Percentiles rank a stretch among this genome's conserved stretches.
Conservation (phyloP, 2,888 invertebrate species). For the Octonoba sinensis region DNA sequence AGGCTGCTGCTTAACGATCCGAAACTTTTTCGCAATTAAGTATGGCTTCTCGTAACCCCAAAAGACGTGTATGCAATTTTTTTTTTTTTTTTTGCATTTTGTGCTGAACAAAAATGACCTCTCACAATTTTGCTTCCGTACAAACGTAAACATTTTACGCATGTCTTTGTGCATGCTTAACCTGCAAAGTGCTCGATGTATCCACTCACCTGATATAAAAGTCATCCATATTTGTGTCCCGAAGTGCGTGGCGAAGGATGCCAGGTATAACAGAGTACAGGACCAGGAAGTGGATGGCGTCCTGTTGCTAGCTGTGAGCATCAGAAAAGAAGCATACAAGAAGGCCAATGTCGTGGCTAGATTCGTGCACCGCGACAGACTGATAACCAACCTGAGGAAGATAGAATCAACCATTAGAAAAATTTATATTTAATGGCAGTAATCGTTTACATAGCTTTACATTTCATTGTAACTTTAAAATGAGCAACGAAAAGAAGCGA, state of each 20-base stretch:
- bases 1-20: too few species aligned
- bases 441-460: background rate
- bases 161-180: too few species aligned
- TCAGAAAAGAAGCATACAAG: slow-evolving; percentile 66
- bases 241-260: slow-evolving; percentile 84
- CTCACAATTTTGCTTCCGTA: too few species aligned
- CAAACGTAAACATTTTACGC: too few species aligned
- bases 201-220: slow-evolving; percentile 82
- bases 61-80: too few species aligned
- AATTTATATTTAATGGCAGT: background rate
- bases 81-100: too few species aligned
- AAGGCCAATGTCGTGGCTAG: slow-evolving; percentile 79
- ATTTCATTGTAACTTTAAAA: background rate
- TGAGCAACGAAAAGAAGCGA: background rate
- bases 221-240: slow-evolving; percentile 95
- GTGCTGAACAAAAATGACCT: too few species aligned
- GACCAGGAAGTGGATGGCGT: slow-evolving; percentile 27
- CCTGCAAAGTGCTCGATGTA: too few species aligned
- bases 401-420: background rate
- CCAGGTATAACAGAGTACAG: slow-evolving; percentile 78
- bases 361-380: slow-evolving; percentile 84
- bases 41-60: too few species aligned
- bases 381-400: slow-evolving; percentile 77
- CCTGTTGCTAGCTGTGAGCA: slow-evolving; percentile 53
- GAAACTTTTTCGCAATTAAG: too few species aligned